Conservation (phyloP, 2,888 invertebrate genomes). For the Cheilosia vulpina region DNA sequence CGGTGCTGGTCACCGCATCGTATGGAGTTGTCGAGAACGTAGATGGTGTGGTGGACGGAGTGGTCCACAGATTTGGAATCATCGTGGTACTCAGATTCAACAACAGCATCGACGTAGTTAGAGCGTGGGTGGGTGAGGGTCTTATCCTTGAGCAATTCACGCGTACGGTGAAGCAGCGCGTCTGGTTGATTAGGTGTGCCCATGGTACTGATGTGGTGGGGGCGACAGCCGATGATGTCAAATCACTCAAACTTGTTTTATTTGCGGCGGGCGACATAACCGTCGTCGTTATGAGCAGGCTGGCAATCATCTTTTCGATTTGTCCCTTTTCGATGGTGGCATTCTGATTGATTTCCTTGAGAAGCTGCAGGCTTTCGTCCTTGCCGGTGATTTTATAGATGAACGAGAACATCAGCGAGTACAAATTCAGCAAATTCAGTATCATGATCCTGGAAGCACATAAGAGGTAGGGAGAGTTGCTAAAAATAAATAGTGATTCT, state of each 20-base stretch:
- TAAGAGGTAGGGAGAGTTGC: neutral
- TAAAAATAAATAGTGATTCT: too few relatives aligned
- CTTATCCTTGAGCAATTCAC: constrained; percentile 80
- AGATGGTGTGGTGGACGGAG: constrained; percentile 48
- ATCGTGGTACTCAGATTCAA: constrained; percentile 82
- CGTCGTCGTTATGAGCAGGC: constrained; percentile 76
- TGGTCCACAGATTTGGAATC: constrained; percentile 71
- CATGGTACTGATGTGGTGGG: constrained; percentile 23
- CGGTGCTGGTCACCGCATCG: constrained; percentile 73
- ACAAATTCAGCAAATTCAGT: constrained; percentile 96
- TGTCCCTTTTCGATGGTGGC: constrained; percentile 80
- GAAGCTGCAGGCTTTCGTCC: constrained; percentile 83
- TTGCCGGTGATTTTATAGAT: constrained; percentile 94
- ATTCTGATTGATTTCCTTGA: constrained; percentile 85
- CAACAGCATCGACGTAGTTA: constrained; percentile 82
- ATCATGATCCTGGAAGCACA: constrained; percentile 92
- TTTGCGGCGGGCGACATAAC: constrained; percentile 72
- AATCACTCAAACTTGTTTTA: constrained; percentile 53
- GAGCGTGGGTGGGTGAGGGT: constrained; percentile 77
- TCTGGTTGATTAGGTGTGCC: constrained; percentile 69
- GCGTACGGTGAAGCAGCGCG: constrained; percentile 81
- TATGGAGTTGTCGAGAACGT: constrained; percentile 48
- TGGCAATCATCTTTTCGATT: constrained; percentile 78
- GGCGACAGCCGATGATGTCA: constrained; percentile 23
- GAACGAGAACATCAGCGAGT: constrained; percentile 96